phyloP scores from a whole-genome alignment of 2,888 invertebrate genomes.

The Orthosia gracilis region DNA sequence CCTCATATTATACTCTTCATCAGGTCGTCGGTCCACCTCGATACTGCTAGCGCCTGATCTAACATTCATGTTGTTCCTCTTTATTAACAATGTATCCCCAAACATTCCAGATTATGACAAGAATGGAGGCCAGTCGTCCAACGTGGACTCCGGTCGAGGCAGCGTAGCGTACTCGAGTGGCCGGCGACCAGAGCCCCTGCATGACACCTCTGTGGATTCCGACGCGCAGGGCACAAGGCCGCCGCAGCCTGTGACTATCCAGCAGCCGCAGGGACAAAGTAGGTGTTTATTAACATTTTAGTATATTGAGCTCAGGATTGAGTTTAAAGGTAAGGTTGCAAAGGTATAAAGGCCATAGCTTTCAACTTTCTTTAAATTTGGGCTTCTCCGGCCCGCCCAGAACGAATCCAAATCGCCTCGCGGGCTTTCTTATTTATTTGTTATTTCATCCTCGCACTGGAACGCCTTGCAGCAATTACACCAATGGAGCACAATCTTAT shows the following conservation, averaged over 20 bases:
- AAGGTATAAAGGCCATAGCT: too few species aligned
- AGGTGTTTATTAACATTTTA: slow-evolving; percentile 32
- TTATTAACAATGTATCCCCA: slow-evolving; percentile 26
- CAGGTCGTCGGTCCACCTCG: slow-evolving; percentile 47
- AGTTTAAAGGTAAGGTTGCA: too few species aligned
- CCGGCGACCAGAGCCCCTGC: slow-evolving; percentile 90
- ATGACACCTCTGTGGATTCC: slow-evolving; percentile 92
- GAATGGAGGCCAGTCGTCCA: slow-evolving; percentile 94
- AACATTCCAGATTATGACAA: slow-evolving; percentile 93
- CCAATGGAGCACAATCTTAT: too few species aligned
- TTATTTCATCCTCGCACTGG: too few species aligned
- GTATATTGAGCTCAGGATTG: neutral
- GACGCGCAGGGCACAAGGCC: slow-evolving; percentile 86
- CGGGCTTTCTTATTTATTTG: too few species aligned
- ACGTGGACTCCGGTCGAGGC: slow-evolving; percentile 95
- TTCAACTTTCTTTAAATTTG: too few species aligned
- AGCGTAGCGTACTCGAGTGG: slow-evolving; percentile 95
- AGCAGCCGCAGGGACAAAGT: slow-evolving; percentile 81
- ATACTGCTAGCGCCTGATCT: neutral
- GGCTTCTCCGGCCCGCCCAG: too few species aligned
- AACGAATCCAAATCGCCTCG: too few species aligned
- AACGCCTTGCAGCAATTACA: too few species aligned
- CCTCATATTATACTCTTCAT: neutral
- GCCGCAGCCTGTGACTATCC: slow-evolving; percentile 84
- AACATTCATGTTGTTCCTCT: neutral